A percentile compares a stretch with the other conserved stretches of the same genome.
These are phyloP conservation scores for Peromyscus aztecus DNA, from an alignment of 2,797 vertebrate species.

Conservation along the genomic window DNA sequence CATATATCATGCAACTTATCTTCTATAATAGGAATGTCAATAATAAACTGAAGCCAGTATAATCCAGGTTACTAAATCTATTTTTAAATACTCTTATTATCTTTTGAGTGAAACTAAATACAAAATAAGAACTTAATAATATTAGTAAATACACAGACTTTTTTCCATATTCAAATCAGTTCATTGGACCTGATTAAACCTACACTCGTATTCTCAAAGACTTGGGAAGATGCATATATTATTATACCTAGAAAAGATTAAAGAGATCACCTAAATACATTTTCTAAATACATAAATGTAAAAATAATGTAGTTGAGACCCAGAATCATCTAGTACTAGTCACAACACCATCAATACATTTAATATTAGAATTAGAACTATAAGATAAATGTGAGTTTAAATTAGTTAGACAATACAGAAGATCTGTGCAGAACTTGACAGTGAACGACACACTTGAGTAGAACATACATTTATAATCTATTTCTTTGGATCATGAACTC, in stretches of 20 bases:
- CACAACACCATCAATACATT: not conserved
- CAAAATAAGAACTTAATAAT: conserved; percentile 46
- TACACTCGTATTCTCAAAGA: not conserved
- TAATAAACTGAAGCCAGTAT: not conserved
- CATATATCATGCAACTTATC: not conserved
- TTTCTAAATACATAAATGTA: not conserved
- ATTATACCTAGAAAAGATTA: not conserved
- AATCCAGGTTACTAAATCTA: not conserved
- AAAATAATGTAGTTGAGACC: not conserved
- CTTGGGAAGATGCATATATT: conserved; percentile 1
- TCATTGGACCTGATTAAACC: not conserved
- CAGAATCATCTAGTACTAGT: conserved; percentile 13
- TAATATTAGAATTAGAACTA: not conserved
- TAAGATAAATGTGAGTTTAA: not conserved
- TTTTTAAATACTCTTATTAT: conserved; percentile 37
- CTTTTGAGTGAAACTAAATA: conserved; percentile 1
- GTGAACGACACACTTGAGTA: not conserved
- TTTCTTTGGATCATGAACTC: not conserved
- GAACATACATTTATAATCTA: not conserved
- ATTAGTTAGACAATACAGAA: not conserved
- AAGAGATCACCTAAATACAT: not conserved
- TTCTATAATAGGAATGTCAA: not conserved
- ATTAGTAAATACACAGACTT: not conserved
- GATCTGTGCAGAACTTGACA: not conserved
- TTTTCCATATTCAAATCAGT: conserved; percentile 30